Conservation (phyloP, 2,113 vertebrate species). For the Sinocyclocheilus rhinocerous region DNA sequence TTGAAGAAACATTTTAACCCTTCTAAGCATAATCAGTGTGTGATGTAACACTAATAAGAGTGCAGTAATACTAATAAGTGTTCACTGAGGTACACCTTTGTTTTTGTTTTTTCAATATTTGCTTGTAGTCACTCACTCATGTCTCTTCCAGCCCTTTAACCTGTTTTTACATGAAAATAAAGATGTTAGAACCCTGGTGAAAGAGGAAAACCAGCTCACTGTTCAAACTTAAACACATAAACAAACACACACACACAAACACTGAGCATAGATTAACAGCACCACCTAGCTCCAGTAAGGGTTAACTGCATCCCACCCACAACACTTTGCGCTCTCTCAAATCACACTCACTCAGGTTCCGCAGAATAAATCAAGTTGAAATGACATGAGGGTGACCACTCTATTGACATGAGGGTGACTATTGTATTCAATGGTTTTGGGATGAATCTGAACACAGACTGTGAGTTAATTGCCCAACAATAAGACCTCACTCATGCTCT, state of each 20-base stretch:
- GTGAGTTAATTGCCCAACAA: too few relatives aligned
- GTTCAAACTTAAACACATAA: constrained; percentile 8
- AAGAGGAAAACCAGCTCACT: constrained; percentile 5
- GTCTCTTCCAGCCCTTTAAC: neutral
- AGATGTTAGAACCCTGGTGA: neutral
- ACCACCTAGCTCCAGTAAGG: constrained; percentile 61
- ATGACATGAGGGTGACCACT: too few relatives aligned
- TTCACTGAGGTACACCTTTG: neutral
- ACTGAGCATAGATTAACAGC: constrained; percentile 62
- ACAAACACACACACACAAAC: constrained; percentile 1
- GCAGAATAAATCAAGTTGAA: too few relatives aligned
- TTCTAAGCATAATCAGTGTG: neutral
- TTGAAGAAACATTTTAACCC: neutral
- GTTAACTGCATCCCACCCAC: constrained; percentile 48
- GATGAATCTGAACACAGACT: too few relatives aligned
- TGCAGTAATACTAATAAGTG: too few relatives aligned
- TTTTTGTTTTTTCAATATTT: neutral
- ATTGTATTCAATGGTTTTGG: too few relatives aligned
- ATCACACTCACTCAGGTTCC: neutral
- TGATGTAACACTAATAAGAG: too few relatives aligned
- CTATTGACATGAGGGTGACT: too few relatives aligned
- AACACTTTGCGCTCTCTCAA: too few relatives aligned
- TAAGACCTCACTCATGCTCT: too few relatives aligned
- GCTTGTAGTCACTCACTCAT: neutral
- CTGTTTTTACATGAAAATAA: constrained; percentile 17